These are phyloP conservation scores for Cistogaster globosa DNA, from an alignment of 2,888 invertebrate genomes.

Conservation along the genomic window DNA sequence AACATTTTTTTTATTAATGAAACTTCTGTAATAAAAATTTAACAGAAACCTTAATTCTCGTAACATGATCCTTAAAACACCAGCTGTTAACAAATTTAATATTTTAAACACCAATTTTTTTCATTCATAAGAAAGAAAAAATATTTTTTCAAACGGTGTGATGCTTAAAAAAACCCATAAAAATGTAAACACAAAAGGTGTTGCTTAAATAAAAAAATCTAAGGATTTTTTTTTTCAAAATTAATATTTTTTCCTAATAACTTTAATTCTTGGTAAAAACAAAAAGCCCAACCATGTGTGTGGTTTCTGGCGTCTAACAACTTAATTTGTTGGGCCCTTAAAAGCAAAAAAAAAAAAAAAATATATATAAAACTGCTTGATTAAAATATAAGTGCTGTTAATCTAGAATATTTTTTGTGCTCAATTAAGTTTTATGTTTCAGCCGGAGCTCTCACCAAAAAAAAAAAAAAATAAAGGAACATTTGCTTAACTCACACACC, in stretches of 20 bases:
- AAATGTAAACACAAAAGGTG: slow-evolving; percentile 10
- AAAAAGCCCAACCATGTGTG: slow-evolving; percentile 20
- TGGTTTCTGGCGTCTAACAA: slow-evolving; percentile 42
- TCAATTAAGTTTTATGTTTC: slow-evolving; percentile 24
- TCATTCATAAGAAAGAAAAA: slow-evolving; percentile 13
- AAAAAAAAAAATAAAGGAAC: slow-evolving; percentile 20
- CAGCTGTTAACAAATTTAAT: slow-evolving; percentile 19
- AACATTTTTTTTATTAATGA: not conserved
- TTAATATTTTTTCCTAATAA: slow-evolving; percentile 5
- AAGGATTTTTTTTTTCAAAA: not conserved
- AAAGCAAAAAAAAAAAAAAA: not conserved
- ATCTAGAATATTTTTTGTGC: not conserved
- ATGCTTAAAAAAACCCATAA: not conserved
- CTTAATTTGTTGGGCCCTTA: slow-evolving; percentile 44
- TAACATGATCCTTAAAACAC: slow-evolving; percentile 10
- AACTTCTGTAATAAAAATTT: not conserved
- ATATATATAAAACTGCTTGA: not conserved
- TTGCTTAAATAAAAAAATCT: not conserved
- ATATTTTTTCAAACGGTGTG: not conserved
- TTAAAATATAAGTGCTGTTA: not conserved
- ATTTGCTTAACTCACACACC: slow-evolving; percentile 8
- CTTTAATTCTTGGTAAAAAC: not conserved
- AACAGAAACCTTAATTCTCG: not conserved
- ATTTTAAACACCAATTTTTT: not conserved
- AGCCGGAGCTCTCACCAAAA: slow-evolving; percentile 15